Base-by-base conservation (phyloP, 1,140 invertebrate species). In the Bombus waltoni region DNA sequence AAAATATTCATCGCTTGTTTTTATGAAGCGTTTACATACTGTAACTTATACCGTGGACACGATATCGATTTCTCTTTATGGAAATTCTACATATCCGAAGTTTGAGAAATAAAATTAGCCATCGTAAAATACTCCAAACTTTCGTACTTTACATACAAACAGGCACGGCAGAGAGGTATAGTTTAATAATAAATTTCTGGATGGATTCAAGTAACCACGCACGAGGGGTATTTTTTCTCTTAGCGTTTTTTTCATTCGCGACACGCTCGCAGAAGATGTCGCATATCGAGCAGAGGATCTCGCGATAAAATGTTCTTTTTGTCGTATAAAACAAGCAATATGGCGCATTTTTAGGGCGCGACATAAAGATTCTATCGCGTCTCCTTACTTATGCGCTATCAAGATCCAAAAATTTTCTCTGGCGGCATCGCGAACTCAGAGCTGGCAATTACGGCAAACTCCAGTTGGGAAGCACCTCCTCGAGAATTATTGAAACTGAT, bases 311-410 rank as follows among this genome's bases (percentile, higher is more conserved):
- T 59, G 76, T 80, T 71, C 76, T 28, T 84, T 80, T 79, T 84
- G 44, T 79, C 83, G 40, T 84, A 84, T 84, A 79, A 84, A 84
- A 84, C 83, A 84, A 84, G 83, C 76, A 84, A 84, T 84, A 80
- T 71, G 83, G 47, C 75, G 76, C 83, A 76, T 84, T 84, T 84
- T 84, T 84, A 79, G 83, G 83, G 83, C 83, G 83, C 83, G 66
- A 84, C 76, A 44, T 79, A 80, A 84, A 84, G 83, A 84, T 84
- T 80, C 83, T 84, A 84, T 84, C 83, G 47, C 66, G 32, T 66
- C 66, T 40, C 76, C 83, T 84, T 79, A 84, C 83, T 84, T 84
- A 47, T 62, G 28, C 83, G 66, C 40, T 84, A 84, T 84, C 83
- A 84, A 84, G 83, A 84, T 84, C n/a, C 53, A 84, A 80, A 84